These are phyloP conservation scores for Habrosyne pyritoides DNA, from an alignment of 2,888 invertebrate genomes.

Conservation along the genomic window DNA sequence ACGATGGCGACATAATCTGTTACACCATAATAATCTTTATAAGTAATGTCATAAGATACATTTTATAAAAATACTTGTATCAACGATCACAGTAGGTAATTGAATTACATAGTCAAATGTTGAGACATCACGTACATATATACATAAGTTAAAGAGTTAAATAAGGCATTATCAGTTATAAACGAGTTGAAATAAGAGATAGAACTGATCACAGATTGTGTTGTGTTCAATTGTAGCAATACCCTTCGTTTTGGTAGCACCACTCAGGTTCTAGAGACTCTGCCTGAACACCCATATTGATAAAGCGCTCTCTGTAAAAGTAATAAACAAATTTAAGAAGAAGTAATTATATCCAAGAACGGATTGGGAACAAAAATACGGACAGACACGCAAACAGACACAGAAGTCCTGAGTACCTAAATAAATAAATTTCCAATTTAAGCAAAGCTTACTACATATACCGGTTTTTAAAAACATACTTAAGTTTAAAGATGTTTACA, in stretches of 20 bases:
- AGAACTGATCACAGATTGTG: slow-evolving; percentile 12
- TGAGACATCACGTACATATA: slow-evolving; percentile 1
- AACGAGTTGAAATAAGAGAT: not conserved
- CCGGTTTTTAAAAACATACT: no score
- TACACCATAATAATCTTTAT: not conserved
- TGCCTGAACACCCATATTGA: slow-evolving; percentile 87
- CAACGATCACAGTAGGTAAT: slow-evolving; percentile 6
- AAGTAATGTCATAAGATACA: not conserved
- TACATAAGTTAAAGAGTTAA: not conserved
- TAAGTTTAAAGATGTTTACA: no score
- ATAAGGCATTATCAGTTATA: not conserved
- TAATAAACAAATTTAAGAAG: no score
- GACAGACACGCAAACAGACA: no score
- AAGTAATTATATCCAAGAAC: no score
- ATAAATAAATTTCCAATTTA: no score
- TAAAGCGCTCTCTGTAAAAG: slow-evolving; percentile 86
- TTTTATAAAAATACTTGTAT: not conserved
- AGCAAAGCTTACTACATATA: no score
- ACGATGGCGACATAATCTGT: not conserved
- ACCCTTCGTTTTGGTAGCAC: slow-evolving; percentile 92
- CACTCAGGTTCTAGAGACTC: slow-evolving; percentile 92
- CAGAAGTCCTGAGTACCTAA: no score
- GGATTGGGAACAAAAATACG: no score
- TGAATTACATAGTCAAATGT: slow-evolving; percentile 16
- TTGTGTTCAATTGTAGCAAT: slow-evolving; percentile 73